Evolutionary conservation across 2,797 vertebrate genomes (phyloP), one percentile per base, ranked within the genome.

Genomic region (Megaceryle alcyon): DNA sequence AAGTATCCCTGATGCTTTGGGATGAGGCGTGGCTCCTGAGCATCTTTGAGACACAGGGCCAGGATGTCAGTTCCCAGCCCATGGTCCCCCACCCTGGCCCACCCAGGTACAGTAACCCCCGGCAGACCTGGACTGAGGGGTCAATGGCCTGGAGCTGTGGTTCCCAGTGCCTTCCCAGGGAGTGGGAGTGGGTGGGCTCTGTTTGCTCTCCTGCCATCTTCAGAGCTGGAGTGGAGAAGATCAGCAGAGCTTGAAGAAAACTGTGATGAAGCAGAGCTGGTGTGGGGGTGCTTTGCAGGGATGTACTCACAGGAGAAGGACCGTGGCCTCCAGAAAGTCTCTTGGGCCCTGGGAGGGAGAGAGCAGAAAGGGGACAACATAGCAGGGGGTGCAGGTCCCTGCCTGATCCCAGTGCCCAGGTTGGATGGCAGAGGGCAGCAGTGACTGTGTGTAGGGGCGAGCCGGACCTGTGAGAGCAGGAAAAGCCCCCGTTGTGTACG

Each of bases 251-350:
- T 49, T 14, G 8, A 41, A 57, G 57, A 83, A 12, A 37, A 59
- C 41, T 19, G 14, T 11, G 9, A 25, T 72, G 77, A 88, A 70
- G 14, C 26, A 86, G 89, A 76, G 25, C 14, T 4, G 10, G 22
- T 9, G 25, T 29, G 18, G 7, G 26, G 14, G 9, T 4, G 16
- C 22, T 66, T 80, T 14, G 4, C 31, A 66, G 54, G 12, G 21
- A 25, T 33, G 35, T 96, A 95, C 96, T 96, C 86, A 97, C 96
- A 96, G 70, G 90, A 94, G 54, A 96, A 96, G 22, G 81, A 25
- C 3, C 7, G 66, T 72, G 78, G 37, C 14, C 31, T 96, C 96
- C 96, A 96, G 43, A 96, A 96, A 8, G 14, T 92, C 46, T 92
- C 94, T 39, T 84, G 92, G 60, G 70, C 11, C 48, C 95, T 96